Percentiles rank a stretch among this genome's conserved stretches.
Conservation (phyloP, 2,113 vertebrate species). For the Maccullochella peelii region DNA sequence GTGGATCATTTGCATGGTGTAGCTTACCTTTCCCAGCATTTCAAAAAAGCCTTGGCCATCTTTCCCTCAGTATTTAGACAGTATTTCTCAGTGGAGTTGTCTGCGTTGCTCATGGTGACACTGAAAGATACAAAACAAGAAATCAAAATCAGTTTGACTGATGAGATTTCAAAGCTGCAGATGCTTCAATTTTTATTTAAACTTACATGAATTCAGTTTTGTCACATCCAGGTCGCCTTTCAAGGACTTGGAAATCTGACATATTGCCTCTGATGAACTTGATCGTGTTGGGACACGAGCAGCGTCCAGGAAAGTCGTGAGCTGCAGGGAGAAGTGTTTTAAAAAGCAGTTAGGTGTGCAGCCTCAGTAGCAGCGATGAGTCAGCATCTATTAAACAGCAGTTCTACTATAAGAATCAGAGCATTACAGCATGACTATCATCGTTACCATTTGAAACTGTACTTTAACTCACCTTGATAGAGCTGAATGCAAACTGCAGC, state of each 20-base stretch:
- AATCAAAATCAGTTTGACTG: background rate
- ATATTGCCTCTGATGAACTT: slow-evolving; percentile 51
- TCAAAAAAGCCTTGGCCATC: slow-evolving; percentile 56
- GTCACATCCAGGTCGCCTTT: slow-evolving; percentile 62
- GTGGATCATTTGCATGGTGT: background rate
- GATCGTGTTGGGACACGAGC: slow-evolving; percentile 47
- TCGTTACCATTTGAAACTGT: background rate
- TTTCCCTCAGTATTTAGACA: slow-evolving; percentile 66
- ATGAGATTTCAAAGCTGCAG: background rate
- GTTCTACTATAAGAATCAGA: background rate
- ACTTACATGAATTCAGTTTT: slow-evolving; percentile 79
- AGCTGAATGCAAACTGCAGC: slow-evolving; percentile 66
- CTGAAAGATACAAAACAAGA: slow-evolving; percentile 55
- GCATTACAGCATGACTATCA: background rate
- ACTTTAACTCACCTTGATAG: slow-evolving; percentile 66
- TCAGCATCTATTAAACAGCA: background rate
- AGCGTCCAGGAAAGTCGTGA: slow-evolving; percentile 62
- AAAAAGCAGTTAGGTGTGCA: slow-evolving; percentile 4
- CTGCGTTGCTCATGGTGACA: slow-evolving; percentile 50
- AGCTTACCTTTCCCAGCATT: slow-evolving; percentile 82
- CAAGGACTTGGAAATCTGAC: slow-evolving; percentile 72
- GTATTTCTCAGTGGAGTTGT: background rate
- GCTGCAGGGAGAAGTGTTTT: slow-evolving; percentile 52
- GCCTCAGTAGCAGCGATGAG: background rate
- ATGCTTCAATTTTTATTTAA: background rate